Evolutionary conservation across 2,797 vertebrate genomes (phyloP).

Genomic region (Pachyuromys duprasi): DNA sequence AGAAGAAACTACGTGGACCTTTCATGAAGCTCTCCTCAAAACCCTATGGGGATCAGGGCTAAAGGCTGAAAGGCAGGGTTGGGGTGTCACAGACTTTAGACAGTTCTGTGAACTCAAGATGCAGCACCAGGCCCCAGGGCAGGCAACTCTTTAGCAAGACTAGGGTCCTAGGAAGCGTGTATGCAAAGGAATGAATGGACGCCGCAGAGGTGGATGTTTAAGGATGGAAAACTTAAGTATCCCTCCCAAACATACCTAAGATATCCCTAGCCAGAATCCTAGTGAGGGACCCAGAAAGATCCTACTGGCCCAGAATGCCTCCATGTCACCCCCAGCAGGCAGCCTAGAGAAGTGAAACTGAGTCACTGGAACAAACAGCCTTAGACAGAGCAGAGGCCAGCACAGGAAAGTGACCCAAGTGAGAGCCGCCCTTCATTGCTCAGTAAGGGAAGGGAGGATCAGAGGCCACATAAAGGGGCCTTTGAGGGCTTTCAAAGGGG

Average conservation of each 20-base stretch:
- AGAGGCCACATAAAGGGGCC: slow-evolving; percentile 65
- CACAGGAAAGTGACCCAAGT: background rate
- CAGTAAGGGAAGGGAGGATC: slow-evolving; percentile 67
- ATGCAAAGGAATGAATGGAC: background rate
- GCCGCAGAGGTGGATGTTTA: background rate
- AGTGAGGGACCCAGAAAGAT: background rate
- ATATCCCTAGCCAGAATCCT: background rate
- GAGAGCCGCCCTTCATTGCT: slow-evolving; percentile 29
- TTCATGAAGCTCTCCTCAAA: background rate
- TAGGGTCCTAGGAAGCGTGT: background rate
- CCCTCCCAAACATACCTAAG: background rate
- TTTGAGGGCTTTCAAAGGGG: slow-evolving; percentile 79
- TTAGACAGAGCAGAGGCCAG: slow-evolving; percentile 46
- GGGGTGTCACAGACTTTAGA: background rate
- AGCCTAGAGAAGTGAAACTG: background rate
- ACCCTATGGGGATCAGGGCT: background rate
- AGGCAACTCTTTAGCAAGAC: background rate
- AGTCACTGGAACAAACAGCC: slow-evolving; percentile 45
- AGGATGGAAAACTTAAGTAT: background rate
- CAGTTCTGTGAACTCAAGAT: background rate
- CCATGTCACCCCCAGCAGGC: background rate
- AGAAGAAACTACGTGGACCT: background rate
- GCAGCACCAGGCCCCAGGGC: background rate
- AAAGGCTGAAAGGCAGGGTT: background rate
- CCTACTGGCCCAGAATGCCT: background rate